These are phyloP conservation scores for Tiphia femorata DNA, from an alignment of 2,888 invertebrate species.

Conservation along the genomic window DNA sequence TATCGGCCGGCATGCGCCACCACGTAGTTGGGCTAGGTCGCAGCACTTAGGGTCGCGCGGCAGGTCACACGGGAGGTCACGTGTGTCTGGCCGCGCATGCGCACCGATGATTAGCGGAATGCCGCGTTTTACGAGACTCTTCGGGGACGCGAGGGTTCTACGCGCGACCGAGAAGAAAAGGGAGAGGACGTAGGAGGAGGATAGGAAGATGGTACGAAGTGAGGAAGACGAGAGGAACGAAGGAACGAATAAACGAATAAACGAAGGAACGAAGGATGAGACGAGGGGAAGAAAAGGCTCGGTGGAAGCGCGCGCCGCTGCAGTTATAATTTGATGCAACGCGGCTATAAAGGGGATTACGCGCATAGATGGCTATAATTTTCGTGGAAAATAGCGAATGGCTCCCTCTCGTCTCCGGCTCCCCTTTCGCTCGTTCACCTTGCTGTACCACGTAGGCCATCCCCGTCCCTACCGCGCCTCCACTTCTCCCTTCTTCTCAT, in stretches of 20 bases:
- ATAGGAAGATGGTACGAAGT: neutral
- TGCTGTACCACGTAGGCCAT: constrained; percentile 22
- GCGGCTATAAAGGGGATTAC: constrained; percentile 51
- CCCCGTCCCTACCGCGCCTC: constrained; percentile 5
- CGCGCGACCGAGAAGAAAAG: neutral
- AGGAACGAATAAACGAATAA: too few relatives aligned
- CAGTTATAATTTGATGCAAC: constrained; percentile 56
- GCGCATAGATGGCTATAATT: constrained; percentile 48
- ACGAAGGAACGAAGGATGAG: too few relatives aligned
- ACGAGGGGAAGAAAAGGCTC: constrained; percentile 14
- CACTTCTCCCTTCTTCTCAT: too few relatives aligned
- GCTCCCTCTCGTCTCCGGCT: too few relatives aligned
- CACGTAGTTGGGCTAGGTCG: constrained; percentile 32
- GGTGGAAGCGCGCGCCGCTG: constrained; percentile 35
- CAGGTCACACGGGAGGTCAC: too few relatives aligned
- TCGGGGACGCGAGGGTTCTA: constrained; percentile 38
- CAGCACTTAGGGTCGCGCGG: constrained; percentile 24
- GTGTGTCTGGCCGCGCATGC: constrained; percentile 39
- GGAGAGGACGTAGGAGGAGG: neutral
- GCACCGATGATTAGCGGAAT: constrained; percentile 56
- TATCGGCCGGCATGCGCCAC: constrained; percentile 33
- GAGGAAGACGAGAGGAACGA: neutral
- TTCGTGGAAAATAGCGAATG: constrained; percentile 45
- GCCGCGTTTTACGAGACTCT: constrained; percentile 53
- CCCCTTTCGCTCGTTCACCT: constrained; percentile 20